These are phyloP conservation scores for Ariolimax columbianus DNA, from an alignment of 2,888 invertebrate species.

Conservation along the genomic window DNA sequence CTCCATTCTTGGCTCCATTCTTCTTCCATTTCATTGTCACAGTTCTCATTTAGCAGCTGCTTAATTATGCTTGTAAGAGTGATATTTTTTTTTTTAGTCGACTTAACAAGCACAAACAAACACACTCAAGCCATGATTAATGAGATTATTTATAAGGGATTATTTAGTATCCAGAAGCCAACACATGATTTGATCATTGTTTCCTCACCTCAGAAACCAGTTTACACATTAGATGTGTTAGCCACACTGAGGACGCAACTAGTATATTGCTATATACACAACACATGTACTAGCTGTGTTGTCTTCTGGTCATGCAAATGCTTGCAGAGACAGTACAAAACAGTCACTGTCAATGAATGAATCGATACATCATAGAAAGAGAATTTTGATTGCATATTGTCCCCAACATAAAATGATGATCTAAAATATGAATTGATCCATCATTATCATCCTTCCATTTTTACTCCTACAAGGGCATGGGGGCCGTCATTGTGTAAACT, in stretches of 20 bases:
- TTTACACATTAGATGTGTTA: too few species aligned
- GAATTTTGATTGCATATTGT: neutral
- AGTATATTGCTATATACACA: too few species aligned
- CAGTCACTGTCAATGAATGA: neutral
- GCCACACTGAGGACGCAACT: neutral
- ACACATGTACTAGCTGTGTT: neutral
- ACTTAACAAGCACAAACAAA: neutral
- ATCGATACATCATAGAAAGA: neutral
- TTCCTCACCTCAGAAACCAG: neutral
- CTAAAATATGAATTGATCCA: too few species aligned
- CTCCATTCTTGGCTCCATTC: too few species aligned
- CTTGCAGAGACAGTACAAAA: neutral
- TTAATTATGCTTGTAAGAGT: too few species aligned
- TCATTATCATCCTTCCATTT: too few species aligned
- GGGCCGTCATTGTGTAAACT: too few species aligned
- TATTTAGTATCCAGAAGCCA: neutral
- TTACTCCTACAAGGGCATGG: too few species aligned
- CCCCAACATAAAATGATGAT: neutral
- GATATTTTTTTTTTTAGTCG: too few species aligned
- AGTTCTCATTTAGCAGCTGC: too few species aligned
- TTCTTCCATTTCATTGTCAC: too few species aligned
- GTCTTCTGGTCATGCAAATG: neutral
- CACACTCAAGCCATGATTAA: constrained; percentile 11
- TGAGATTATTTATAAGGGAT: neutral
- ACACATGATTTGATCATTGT: neutral